Evolutionary conservation across 2,113 vertebrate species (phyloP).

Genomic region (Mus pahari): DNA sequence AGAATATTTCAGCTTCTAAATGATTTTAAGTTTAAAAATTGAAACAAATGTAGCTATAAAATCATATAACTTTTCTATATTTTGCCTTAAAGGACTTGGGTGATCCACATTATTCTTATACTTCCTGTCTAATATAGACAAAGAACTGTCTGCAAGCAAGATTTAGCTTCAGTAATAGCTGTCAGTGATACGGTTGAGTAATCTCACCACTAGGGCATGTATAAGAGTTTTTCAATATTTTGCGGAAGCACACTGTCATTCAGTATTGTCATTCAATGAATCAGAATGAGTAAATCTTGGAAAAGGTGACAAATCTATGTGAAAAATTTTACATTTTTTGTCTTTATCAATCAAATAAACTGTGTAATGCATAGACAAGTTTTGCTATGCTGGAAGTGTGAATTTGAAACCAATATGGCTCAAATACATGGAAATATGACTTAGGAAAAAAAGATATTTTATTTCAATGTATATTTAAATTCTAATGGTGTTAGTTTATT

Average conservation of each 20-base stretch:
- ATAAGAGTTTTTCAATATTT: background rate
- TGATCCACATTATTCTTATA: background rate
- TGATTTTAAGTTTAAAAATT: slow-evolving; percentile 59
- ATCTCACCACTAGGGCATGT: background rate
- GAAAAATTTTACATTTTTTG: background rate
- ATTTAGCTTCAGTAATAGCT: background rate
- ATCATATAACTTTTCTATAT: slow-evolving; percentile 27
- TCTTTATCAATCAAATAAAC: slow-evolving; percentile 28
- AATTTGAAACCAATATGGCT: slow-evolving; percentile 17
- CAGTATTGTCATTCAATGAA: background rate
- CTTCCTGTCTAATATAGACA: background rate
- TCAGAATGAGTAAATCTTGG: background rate
- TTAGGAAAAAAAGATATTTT: background rate
- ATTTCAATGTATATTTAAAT: background rate
- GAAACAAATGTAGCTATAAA: background rate
- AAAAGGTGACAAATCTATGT: slow-evolving; percentile 8
- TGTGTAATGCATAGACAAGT: background rate
- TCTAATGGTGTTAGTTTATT: background rate
- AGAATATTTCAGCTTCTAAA: background rate
- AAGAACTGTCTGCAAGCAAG: background rate
- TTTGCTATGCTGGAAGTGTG: background rate
- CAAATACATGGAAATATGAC: background rate
- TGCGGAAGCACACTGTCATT: background rate
- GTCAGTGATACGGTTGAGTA: background rate
- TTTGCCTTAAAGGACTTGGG: slow-evolving; percentile 11